Evolutionary conservation across 1,140 invertebrate species (phyloP).

Genomic region (Drosophila serrata): DNA sequence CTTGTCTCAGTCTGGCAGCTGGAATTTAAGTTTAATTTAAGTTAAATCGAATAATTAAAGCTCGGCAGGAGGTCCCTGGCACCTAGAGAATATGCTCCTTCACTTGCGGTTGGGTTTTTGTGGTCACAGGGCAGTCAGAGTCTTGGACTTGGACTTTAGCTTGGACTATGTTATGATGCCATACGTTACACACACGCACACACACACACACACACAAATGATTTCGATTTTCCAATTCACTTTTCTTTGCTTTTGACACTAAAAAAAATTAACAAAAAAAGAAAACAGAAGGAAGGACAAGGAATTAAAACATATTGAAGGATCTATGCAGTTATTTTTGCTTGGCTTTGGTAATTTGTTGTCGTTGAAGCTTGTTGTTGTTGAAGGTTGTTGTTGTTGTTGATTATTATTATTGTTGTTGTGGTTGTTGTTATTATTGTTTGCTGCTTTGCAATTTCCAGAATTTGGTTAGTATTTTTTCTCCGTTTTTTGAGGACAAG

Average conservation of each 20-base stretch:
- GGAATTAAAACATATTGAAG: conserved; percentile 9
- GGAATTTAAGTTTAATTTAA: conserved; percentile 1
- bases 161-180: conserved; percentile 25
- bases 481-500: conserved; percentile 28
- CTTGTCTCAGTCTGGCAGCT: conserved; percentile 9
- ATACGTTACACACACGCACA: conserved; percentile 18
- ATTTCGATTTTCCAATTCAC: conserved; percentile 15
- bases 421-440: conserved; percentile 27
- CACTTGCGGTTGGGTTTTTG: conserved; percentile 19
- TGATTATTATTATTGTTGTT: conserved; percentile 10
- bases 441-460: conserved; percentile 34
- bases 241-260: background rate
- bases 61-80: background rate
- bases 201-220: background rate
- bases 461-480: conserved; percentile 25
- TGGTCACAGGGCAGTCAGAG: conserved; percentile 4
- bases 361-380: background rate
- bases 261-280: conserved; percentile 15
- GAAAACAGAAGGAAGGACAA: background rate
- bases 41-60: conserved; percentile 3
- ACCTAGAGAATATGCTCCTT: background rate
- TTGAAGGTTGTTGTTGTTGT: conserved; percentile 16
- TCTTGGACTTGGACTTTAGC: conserved; percentile 1
- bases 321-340: background rate
- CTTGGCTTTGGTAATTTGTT: background rate